Base-by-base conservation (phyloP, 2,113 vertebrate species). In the Terrapene triunguis region DNA sequence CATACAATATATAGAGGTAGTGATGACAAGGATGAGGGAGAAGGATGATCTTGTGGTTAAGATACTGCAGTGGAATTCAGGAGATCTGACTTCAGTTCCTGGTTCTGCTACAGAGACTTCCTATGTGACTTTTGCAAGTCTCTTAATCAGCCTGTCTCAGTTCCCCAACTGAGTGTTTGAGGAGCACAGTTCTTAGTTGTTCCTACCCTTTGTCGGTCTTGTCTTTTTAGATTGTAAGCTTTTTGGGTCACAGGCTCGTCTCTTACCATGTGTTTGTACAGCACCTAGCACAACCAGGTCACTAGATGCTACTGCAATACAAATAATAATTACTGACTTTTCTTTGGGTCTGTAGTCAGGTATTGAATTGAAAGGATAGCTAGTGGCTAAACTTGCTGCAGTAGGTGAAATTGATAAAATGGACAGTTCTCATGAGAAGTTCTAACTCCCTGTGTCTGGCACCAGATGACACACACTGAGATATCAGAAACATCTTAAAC, bases 161-260 rank as follows among this genome's bases (percentile, higher is more conserved):
- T 91, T 85, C 51, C 22, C 38, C 0, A 1, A 48, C 48, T 81
- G 54, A 51, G 35, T 24, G 42, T 62, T 11, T 44, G 69, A 76
- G 27, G 50, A 47, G 38, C 35, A 24, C 9, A 3, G 8, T 47
- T 38, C 44, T 78, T 86, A 19, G 27, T 86, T n/a, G 86, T 72
- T 91, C 57, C 38, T 59, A 95, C 25, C 44, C 57, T 94, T 88
- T 74, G 92, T 3, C 35, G 35, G 14, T n/a, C 35, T 51, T 86
- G 27, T 86, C 69, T 47, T 65, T 86, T 80, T 6, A 82, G 81
- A 50, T 57, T 38, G 19, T 44, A 72, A 76, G 65, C 12, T 91
- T 11, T 82, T 8, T 48, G 65, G 86, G 74, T 10, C 22, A 44
- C 29, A 25, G 38, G 62, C 78, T 27, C 62, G 55, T 38, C 0